Conservation (phyloP, 2,888 invertebrate species). For the Luffia ferchaultella region DNA sequence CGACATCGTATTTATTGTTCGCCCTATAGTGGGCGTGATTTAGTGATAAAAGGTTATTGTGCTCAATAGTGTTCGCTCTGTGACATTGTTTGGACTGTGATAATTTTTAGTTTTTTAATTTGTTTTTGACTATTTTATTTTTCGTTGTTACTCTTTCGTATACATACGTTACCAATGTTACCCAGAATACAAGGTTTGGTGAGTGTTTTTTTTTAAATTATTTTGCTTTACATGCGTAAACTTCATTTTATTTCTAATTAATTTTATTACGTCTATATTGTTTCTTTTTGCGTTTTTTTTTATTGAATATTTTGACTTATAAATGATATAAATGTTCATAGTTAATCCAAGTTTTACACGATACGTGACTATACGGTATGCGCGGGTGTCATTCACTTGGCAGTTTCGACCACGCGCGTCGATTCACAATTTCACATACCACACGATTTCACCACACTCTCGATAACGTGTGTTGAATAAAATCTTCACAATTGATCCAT, state of each 20-base stretch:
- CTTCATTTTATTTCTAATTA: not conserved
- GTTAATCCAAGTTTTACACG: too few relatives aligned
- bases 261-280: not conserved
- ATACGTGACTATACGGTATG: too few relatives aligned
- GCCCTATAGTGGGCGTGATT: slow-evolving; percentile 21
- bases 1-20: not conserved
- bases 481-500: not conserved
- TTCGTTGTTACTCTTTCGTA: slow-evolving; percentile 16
- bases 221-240: not conserved
- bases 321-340: too few relatives aligned
- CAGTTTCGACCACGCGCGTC: not conserved
- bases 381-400: too few relatives aligned
- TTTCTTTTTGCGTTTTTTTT: not conserved
- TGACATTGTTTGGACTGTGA: too few relatives aligned
- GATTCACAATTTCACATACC: slow-evolving; percentile 2
- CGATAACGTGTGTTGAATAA: slow-evolving; percentile 16
- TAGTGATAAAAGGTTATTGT: slow-evolving; percentile 29
- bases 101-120: not conserved
- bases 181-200: slow-evolving; percentile 60
- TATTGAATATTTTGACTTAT: not conserved
- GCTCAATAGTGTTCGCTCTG: slow-evolving; percentile 11
- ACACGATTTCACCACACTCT: slow-evolving; percentile 20
- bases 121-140: slow-evolving; percentile 15
- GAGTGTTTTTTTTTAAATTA: slow-evolving; percentile 25
- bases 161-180: slow-evolving; percentile 34